These are phyloP conservation scores for Psittacula echo DNA, from an alignment of 2,797 vertebrate species.

Conservation along the genomic window DNA sequence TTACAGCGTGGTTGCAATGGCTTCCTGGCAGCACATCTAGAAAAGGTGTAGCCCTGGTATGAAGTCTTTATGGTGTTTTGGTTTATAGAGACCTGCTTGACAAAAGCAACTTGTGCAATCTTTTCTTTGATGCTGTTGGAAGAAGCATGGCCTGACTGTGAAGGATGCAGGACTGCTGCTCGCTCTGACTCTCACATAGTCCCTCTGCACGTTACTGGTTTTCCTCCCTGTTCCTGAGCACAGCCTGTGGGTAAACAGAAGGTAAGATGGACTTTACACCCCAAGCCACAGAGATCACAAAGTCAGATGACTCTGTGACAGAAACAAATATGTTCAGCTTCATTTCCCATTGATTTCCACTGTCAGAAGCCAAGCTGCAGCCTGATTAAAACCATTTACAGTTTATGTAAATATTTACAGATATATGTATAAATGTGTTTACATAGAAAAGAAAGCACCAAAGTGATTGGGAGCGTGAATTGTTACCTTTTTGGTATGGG, in stretches of 20 bases:
- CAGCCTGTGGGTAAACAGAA: not conserved
- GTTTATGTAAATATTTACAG: not conserved
- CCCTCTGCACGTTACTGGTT: not conserved
- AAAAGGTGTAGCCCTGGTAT: not conserved
- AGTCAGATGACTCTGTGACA: not conserved
- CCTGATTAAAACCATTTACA: not conserved
- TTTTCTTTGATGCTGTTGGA: not conserved
- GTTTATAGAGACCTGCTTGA: not conserved
- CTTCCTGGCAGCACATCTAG: not conserved
- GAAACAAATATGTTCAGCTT: not conserved
- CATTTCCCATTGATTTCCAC: not conserved
- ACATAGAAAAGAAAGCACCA: not conserved
- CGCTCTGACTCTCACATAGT: not conserved
- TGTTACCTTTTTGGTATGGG: not conserved
- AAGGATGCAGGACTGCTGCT: not conserved
- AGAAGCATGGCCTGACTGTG: not conserved
- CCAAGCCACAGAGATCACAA: accelerated
- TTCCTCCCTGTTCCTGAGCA: not conserved
- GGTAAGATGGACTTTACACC: not conserved
- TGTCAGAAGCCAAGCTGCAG: not conserved
- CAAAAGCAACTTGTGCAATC: not conserved
- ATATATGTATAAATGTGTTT: not conserved
- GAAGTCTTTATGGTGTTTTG: not conserved
- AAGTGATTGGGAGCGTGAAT: not conserved
- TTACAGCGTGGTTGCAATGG: accelerated